Percentiles rank a stretch among this genome's conserved stretches.
phyloP scores from a whole-genome alignment of 2,797 vertebrate genomes.

The Epinephelus malabaricus region DNA sequence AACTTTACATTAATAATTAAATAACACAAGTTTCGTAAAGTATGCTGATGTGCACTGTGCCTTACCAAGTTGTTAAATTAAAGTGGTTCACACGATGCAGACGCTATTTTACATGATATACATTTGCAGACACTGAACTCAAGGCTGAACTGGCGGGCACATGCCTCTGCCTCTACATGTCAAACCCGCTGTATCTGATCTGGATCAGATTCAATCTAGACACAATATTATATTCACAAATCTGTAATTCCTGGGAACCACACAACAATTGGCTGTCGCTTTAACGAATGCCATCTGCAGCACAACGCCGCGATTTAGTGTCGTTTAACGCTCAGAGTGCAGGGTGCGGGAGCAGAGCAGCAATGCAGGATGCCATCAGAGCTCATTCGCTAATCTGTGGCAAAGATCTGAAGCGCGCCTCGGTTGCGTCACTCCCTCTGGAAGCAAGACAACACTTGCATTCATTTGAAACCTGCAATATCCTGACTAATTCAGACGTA shows the following conservation, averaged over 20 bases:
- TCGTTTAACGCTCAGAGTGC: conserved; percentile 52
- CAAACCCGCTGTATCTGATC: conserved; percentile 59
- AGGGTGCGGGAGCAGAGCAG: conserved; percentile 24
- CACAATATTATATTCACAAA: conserved; percentile 60
- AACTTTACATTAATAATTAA: conserved; percentile 14
- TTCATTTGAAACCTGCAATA: conserved; percentile 78
- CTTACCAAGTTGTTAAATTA: background rate
- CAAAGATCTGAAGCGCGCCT: conserved; percentile 73
- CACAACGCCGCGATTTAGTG: conserved; percentile 55
- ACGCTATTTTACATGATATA: background rate
- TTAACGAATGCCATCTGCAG: conserved; percentile 70
- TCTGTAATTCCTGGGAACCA: conserved; percentile 61
- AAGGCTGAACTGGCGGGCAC: background rate
- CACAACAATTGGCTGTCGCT: conserved; percentile 47
- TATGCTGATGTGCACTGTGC: background rate
- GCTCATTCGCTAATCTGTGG: conserved; percentile 70
- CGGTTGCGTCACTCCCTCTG: conserved; percentile 72
- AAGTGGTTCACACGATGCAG: background rate
- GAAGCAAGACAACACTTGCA: conserved; percentile 73
- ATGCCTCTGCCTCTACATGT: conserved; percentile 48
- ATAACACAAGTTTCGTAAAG: background rate
- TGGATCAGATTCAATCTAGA: conserved; percentile 56
- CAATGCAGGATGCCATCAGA: conserved; percentile 50
- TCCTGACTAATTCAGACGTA: conserved; percentile 78
- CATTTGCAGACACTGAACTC: conserved; percentile 32